These are phyloP conservation scores for Ophion costatus DNA, from an alignment of 2,888 invertebrate genomes.

Conservation along the genomic window DNA sequence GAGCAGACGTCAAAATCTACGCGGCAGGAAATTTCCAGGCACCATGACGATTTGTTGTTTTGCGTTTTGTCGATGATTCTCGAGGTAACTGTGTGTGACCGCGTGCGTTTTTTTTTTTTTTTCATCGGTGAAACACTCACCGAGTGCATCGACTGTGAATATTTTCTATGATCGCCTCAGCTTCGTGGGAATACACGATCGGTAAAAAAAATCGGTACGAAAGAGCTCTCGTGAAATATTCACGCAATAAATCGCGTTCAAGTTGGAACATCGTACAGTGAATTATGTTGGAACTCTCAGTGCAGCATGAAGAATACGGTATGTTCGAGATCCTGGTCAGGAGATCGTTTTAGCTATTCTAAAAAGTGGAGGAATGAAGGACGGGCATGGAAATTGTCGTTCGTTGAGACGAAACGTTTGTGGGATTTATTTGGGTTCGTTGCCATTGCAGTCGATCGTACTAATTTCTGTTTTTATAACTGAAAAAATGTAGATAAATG, in stretches of 20 bases:
- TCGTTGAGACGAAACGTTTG: too few relatives aligned
- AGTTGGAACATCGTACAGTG: conserved; percentile 20
- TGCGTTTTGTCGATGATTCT: too few relatives aligned
- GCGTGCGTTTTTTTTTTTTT: background rate
- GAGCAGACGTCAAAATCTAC: background rate
- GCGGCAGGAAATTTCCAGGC: background rate
- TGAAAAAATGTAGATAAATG: too few relatives aligned
- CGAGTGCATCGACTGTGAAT: background rate
- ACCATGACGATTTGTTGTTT: background rate
- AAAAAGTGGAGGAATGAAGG: background rate
- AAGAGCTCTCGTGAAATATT: conserved; percentile 8
- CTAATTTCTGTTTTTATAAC: too few relatives aligned
- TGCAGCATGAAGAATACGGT: conserved; percentile 76
- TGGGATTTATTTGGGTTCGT: too few relatives aligned
- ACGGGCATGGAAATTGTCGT: too few relatives aligned
- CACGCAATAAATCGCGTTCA: background rate
- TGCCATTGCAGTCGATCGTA: too few relatives aligned
- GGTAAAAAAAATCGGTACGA: background rate
- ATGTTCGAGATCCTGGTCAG: conserved; percentile 58
- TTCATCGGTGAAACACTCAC: background rate
- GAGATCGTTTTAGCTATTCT: background rate
- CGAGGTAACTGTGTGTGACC: too few relatives aligned
- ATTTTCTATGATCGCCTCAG: background rate
- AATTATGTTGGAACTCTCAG: conserved; percentile 75
- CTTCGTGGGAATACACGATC: background rate